phyloP scores from a whole-genome alignment of 1,140 invertebrate genomes.

The Drosophila lowei region DNA sequence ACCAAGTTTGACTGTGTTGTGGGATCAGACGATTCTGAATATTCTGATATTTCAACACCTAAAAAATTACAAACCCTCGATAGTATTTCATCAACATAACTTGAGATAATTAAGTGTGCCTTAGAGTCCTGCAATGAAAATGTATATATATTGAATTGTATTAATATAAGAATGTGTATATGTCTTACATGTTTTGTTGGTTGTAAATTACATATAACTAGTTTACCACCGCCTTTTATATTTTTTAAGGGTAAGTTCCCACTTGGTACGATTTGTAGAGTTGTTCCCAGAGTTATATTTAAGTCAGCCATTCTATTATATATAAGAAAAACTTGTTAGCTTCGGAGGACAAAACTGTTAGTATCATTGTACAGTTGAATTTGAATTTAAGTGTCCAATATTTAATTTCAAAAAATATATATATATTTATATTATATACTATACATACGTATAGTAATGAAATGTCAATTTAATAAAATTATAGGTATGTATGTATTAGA shows the following conservation, averaged over 20 bases:
- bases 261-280: slow-evolving; percentile 98
- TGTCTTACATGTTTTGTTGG: slow-evolving; percentile 95
- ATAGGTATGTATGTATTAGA: too few species aligned
- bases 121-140: slow-evolving; percentile 91
- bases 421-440: too few species aligned
- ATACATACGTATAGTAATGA: too few species aligned
- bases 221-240: slow-evolving; percentile 93
- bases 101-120: slow-evolving; percentile 94
- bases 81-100: slow-evolving; percentile 95
- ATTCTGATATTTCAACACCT: slow-evolving; percentile 88
- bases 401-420: too few species aligned
- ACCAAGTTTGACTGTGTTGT: slow-evolving; percentile 85
- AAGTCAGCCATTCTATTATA: slow-evolving; percentile 92
- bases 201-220: slow-evolving; percentile 98
- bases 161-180: slow-evolving; percentile 26
- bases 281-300: slow-evolving; percentile 97
- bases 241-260: slow-evolving; percentile 95
- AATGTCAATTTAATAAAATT: too few species aligned
- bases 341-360: too few species aligned
- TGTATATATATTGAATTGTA: not conserved
- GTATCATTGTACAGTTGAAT: too few species aligned
- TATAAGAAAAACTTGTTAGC: not conserved
- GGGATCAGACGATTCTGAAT: slow-evolving; percentile 87
- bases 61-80: slow-evolving; percentile 89
- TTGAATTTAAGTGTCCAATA: too few species aligned